A percentile compares a stretch with the other conserved stretches of the same genome.
phyloP scores from a whole-genome alignment of 2,888 invertebrate genomes.

The Drosophila phalerata region DNA sequence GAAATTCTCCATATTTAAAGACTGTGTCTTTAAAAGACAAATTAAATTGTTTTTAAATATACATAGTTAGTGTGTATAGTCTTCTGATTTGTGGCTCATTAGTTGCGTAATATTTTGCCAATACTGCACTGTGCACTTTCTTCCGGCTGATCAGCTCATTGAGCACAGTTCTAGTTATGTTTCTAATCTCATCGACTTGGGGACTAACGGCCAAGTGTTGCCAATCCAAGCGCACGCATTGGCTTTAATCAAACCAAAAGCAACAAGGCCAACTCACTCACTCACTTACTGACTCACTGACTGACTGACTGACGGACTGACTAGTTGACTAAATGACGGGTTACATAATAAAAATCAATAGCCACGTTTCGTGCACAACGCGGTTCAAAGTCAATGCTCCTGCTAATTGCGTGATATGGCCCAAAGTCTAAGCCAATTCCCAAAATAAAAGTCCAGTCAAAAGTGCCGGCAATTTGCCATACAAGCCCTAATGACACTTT shows the following conservation, averaged over 20 bases:
- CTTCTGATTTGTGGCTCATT: constrained; percentile 45
- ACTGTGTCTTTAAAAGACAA: constrained; percentile 23
- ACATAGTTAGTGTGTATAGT: constrained; percentile 2
- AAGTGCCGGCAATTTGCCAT: constrained; percentile 33
- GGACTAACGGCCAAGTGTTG: constrained; percentile 19
- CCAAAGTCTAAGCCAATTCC: constrained; percentile 6
- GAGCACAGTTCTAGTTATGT: constrained; percentile 52
- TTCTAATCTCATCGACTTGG: constrained; percentile 40
- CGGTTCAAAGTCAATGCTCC: constrained; percentile 44
- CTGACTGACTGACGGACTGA: constrained; percentile 14
- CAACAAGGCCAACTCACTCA: constrained; percentile 18
- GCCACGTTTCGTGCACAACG: constrained; percentile 41
- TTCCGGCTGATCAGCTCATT: constrained; percentile 76
- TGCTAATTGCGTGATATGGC: constrained; percentile 46
- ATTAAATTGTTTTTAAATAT: constrained; percentile 46
- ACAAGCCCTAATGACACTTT: constrained; percentile 50
- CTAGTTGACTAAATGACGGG: constrained; percentile 28
- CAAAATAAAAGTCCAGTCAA: constrained; percentile 33
- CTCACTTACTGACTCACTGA: constrained; percentile 13
- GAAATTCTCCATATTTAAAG: constrained; percentile 51
- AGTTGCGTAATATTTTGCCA: constrained; percentile 55
- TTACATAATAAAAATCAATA: constrained; percentile 68
- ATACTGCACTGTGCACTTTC: constrained; percentile 52
- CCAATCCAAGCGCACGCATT: constrained; percentile 59
- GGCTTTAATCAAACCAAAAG: constrained; percentile 39